Evolutionary conservation across 2,113 vertebrate species (phyloP), one percentile per base, ranked within the genome.

Genomic region (Uria lomvia): DNA sequence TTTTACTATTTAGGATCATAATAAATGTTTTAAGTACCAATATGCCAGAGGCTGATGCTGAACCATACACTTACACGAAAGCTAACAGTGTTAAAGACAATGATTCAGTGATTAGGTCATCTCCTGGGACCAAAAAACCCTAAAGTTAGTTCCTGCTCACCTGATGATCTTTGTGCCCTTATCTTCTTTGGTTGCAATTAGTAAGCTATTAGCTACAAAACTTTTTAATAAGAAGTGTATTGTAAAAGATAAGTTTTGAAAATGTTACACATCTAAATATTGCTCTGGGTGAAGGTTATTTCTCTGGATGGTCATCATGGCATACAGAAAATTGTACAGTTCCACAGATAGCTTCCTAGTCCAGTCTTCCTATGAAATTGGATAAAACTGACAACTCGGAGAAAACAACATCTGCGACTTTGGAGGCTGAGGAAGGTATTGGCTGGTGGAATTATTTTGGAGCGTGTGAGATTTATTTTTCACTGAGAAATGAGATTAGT

Each of bases 341-440:
- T 66, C 18, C 55, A 92, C 67, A 73, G 42, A 62, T 42, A 71
- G 12, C 68, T 86, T 93, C 67, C 60, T 62, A 50, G 56, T 95
- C 62, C 84, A 86, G 58, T 86, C 60, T 78, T 88, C 81, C 88
- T 66, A 56, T 43, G 49, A 88, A 93, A 82, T 36, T 72, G 65
- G 40, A 65, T 56, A 95, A 97, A 97, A 74, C 66, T 76, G 56
- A 90, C 55, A 88, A 91, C 73, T 76, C 29, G 16, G 74, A 91
- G 60, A 86, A 98, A 95, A 58, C 36, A 65, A 38, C 86, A 66
- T 66, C 88, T 94, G 72, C 97, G 74, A 73, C 70, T 95, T 79
- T 77, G 55, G 56, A 94, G 74, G 58, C 62, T 59, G 82, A 90
- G 17, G 16, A 75, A 80, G 8, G 40, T 74, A 75, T 88, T 93